phyloP scores from a whole-genome alignment of 2,113 vertebrate genomes.

The Emydocephalus ijimae region DNA sequence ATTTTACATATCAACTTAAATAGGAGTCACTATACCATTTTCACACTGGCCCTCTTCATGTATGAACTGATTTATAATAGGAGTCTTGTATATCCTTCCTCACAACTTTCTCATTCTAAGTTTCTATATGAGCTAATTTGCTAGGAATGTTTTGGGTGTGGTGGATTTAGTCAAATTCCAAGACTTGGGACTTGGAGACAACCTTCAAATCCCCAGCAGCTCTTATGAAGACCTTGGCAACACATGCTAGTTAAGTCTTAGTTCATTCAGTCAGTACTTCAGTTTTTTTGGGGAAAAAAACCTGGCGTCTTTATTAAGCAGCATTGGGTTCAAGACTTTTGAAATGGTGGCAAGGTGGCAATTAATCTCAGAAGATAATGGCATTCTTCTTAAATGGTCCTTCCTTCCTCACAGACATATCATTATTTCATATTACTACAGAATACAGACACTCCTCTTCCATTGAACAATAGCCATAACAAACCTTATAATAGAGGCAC shows the following conservation, averaged over 20 bases:
- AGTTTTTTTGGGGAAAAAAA: background rate
- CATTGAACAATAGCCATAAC: background rate
- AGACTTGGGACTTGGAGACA: background rate
- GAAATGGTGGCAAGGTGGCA: background rate
- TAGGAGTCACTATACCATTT: slow-evolving; percentile 6
- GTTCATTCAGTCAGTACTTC: background rate
- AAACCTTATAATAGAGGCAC: background rate
- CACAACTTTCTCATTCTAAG: slow-evolving; percentile 10
- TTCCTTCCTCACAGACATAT: background rate
- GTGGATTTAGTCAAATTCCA: background rate
- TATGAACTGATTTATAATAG: slow-evolving; percentile 8
- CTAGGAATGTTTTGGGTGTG: slow-evolving; percentile 16
- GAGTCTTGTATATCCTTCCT: background rate
- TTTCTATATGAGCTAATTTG: slow-evolving; percentile 11
- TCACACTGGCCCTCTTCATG: background rate
- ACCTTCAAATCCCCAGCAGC: background rate
- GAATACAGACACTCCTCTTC: background rate
- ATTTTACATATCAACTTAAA: slow-evolving; percentile 25
- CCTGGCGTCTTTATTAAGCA: background rate
- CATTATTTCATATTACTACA: background rate
- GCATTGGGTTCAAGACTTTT: background rate
- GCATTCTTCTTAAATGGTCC: background rate
- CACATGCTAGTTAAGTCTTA: background rate
- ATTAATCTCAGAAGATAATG: background rate
- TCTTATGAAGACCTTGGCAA: background rate